Evolutionary conservation across 2,113 vertebrate species (phyloP).

Genomic region (Rhombomys opimus): DNA sequence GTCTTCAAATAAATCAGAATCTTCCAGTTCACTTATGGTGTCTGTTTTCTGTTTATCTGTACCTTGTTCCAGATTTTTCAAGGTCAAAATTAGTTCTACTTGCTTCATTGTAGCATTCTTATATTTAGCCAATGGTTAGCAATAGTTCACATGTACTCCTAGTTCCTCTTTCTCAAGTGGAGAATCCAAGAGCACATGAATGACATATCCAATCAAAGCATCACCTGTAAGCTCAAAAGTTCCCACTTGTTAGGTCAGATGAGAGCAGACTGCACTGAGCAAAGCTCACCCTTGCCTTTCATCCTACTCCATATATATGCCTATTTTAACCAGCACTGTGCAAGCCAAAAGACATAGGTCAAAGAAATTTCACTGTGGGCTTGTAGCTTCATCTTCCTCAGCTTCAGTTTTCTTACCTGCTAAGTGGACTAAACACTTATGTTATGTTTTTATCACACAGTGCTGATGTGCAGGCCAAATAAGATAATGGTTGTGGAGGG

Average conservation of each 20-base stretch:
- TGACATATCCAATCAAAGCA: not conserved
- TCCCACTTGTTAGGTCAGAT: not conserved
- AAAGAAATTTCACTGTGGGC: not conserved
- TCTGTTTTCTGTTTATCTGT: no score
- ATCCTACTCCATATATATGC: rapidly evolving
- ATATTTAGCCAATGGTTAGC: not conserved
- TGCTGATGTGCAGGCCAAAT: not conserved
- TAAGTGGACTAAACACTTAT: not conserved
- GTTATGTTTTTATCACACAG: not conserved
- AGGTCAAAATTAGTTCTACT: not conserved
- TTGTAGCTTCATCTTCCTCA: not conserved
- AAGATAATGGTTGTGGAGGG: not conserved
- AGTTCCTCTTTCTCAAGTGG: slow-evolving; percentile 74
- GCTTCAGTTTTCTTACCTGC: not conserved
- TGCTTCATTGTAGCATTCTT: not conserved
- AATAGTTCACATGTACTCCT: not conserved
- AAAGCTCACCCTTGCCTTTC: not conserved
- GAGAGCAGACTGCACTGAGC: not conserved
- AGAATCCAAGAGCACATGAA: not conserved
- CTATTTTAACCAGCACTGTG: not conserved
- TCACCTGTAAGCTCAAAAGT: not conserved
- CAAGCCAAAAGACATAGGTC: not conserved
- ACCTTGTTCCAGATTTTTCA: not conserved
- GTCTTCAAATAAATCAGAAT: no score
- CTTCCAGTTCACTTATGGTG: no score